Evolutionary conservation across 2,888 invertebrate genomes (phyloP), one percentile per base, ranked within the genome.

Genomic region (Ametastegia equiseti): DNA sequence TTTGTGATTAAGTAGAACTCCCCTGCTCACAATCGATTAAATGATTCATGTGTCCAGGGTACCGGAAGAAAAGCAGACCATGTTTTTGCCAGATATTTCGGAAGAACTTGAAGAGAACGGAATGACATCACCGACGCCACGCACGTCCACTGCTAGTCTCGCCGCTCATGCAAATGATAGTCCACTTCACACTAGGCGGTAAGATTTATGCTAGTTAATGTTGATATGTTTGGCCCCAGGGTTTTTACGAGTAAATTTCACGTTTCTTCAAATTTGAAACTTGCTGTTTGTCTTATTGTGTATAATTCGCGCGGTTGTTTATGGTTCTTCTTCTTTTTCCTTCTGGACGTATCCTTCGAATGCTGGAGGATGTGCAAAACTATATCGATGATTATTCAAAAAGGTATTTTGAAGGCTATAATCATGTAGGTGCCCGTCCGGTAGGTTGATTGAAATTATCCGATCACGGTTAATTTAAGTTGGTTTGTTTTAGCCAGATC

Each of bases 81-180:
- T 94, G 92, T 93, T 93, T 83, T 86, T 94, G 45, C 94, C 94
- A 1, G 93, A 93, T 84, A 93, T 94, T 78, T 87, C 90, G 15
- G 93, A 93, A 84, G 94, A 93, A 83, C 92, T 92, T 65, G 92
- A 92, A 30, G 92, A 92, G 36, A 89, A 88, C 23, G 83, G 82
- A 13, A 84, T 79, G 9, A 83, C 82, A 19, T 82, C 81, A 39
- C 75, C 83, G 13, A 89, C 90, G 13, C 89, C 89, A 9, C 86
- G 89, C 13, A 86, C 88, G 33, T 91, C 91, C 3, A 88, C 82
- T 39, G 84, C 84, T 5, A 91, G 88, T 84, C 83, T 90, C 67
- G 84, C 87, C 19, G 80, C 83, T 15, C 87, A 87, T 63, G 45
- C 82, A 13, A 86, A 83, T 15, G 90, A 90, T 23, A 91, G 88